These are phyloP conservation scores for Microctenopoma stevenorrisi DNA, from an alignment of 2,797 vertebrate species.

Conservation along the genomic window DNA sequence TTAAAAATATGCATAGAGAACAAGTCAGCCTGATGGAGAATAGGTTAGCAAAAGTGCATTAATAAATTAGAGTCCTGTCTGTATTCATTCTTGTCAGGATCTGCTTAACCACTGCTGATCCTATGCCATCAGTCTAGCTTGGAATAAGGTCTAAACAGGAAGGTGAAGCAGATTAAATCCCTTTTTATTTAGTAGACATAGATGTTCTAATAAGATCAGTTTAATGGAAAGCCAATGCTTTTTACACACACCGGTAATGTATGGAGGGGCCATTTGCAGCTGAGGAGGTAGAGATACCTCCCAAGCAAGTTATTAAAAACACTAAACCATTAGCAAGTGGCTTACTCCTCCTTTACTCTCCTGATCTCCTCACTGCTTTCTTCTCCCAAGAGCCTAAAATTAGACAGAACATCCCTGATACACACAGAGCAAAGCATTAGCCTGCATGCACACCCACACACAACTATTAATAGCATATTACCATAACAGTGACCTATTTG, in stretches of 20 bases:
- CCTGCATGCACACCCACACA: conserved; percentile 22
- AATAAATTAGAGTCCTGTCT: conserved; percentile 75
- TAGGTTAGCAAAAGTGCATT: conserved; percentile 69
- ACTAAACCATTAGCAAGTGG: conserved; percentile 72
- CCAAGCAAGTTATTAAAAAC: conserved; percentile 77
- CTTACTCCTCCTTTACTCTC: conserved; percentile 66
- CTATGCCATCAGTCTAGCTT: conserved; percentile 45
- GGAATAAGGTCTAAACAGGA: conserved; percentile 50
- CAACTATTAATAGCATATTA: conserved; percentile 73
- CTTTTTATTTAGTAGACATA: conserved; percentile 69
- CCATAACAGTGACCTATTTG: conserved; percentile 78
- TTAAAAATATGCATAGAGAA: conserved; percentile 67
- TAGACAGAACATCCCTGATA: conserved; percentile 70
- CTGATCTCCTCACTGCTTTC: conserved; percentile 61
- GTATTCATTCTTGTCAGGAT: conserved; percentile 64
- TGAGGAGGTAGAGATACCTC: conserved; percentile 65
- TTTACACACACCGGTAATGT: conserved; percentile 61
- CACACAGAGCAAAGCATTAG: conserved; percentile 26
- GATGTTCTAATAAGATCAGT: conserved; percentile 74
- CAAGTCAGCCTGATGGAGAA: conserved; percentile 62
- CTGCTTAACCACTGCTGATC: conserved; percentile 50
- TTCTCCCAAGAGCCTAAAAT: conserved; percentile 72
- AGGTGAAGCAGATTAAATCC: conserved; percentile 61
- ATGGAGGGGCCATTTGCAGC: conserved; percentile 61
- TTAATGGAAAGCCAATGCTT: conserved; percentile 70